Evolutionary conservation across 1,140 invertebrate species (phyloP), one percentile per base, ranked within the genome.

Genomic region (Saccostrea echinata): DNA sequence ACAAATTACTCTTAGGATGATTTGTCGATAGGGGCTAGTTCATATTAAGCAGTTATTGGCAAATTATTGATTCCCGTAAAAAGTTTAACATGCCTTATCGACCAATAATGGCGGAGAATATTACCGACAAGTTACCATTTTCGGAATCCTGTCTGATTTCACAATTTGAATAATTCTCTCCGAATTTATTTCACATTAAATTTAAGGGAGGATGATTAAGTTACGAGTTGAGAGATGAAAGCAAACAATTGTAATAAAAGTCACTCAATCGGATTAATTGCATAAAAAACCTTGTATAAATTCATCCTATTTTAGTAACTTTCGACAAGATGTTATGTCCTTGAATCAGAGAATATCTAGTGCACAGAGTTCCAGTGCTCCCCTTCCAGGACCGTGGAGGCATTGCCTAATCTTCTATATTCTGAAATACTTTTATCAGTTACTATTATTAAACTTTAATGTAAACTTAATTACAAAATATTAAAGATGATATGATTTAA

Each of bases 1-100:
- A 76, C 68, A 76, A 76, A 76, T 76, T 76, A 27, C 27, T 30
- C 68, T 16, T 30, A 16, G 68, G 27, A 33, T 76, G 68, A 76
- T 76, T 30, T 76, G 68, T 76, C 30, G 68, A 27, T 76, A 76
- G 68, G 68, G 68, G 68, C 68, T 27, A 76, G 24, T 76, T 76
- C 27, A 76, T 76, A 76, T 76, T 76, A 27, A 33, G 27, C 68
- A 76, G 68, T 76, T 76, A 76, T 76, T 76, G 68, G 68, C 27
- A 33, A 76, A 76, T 76, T 76, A 76, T 76, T 76, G 68, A 76
- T 76, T 76, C 68, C 68, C 27, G 24, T 33, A 76, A 76, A 61
- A 76, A 76, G 68, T 27, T 76, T 76, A 76, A 76, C 68, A 76
- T 76, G 68, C 68, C 27, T 76, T 76, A 76, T 76, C 68, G 68